Conservation (phyloP, 1,140 invertebrate genomes). For the Harlomillsia oculata region DNA sequence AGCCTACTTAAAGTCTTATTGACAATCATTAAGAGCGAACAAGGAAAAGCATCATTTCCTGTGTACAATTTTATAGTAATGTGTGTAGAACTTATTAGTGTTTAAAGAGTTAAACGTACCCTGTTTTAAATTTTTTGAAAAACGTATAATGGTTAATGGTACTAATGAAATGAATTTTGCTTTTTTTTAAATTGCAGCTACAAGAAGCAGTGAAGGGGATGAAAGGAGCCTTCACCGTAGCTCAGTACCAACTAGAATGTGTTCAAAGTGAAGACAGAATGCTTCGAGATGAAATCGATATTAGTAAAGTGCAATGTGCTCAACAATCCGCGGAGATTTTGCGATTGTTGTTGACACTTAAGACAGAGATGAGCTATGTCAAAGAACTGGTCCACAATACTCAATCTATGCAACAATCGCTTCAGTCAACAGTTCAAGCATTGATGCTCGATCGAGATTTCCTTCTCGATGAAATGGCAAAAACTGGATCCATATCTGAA, state of each 20-base stretch:
- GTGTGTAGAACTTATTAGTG: too few species aligned
- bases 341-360: constrained; percentile 36
- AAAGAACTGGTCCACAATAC: constrained; percentile 27
- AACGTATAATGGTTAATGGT: too few species aligned
- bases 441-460: constrained; percentile 36
- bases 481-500: constrained; percentile 35
- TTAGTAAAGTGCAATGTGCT: constrained; percentile 30
- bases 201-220: constrained; percentile 37
- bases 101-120: too few species aligned
- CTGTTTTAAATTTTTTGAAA: too few species aligned
- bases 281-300: constrained; percentile 28
- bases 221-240: constrained; percentile 37
- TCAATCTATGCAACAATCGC: constrained; percentile 34
- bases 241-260: constrained; percentile 33
- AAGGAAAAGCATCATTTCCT: too few species aligned
- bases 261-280: constrained; percentile 33
- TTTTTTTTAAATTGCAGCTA: constrained; percentile 31
- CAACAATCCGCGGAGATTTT: constrained; percentile 36
- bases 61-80: too few species aligned
- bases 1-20: too few species aligned
- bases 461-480: constrained; percentile 38
- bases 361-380: constrained; percentile 29
- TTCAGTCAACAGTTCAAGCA: constrained; percentile 35
- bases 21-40: too few species aligned
- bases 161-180: too few species aligned